Base-by-base conservation (phyloP, 35 echinoderm and acorn worm genomes). In the Lytechinus pictus region DNA sequence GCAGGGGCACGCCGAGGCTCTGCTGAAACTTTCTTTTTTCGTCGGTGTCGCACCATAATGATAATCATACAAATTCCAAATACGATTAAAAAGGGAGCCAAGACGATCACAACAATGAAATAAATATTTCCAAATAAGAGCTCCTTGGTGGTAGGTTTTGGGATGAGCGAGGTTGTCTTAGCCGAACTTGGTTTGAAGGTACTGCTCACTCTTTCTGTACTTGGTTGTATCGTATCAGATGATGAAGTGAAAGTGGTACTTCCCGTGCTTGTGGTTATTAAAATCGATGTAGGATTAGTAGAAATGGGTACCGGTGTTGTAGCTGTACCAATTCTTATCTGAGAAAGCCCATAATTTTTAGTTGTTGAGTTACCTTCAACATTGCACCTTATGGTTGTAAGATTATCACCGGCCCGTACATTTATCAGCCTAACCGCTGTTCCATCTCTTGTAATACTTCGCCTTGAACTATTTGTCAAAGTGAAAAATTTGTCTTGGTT, bases 31-130 rank as follows among this genome's bases (percentile, higher is more conserved):
- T 57, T 93, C 92, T 54, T 93, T 24, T 93, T 93, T 8, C 28
- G 13, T 54, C 92, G 52, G n/a, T 54, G 53, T 57, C 92, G 13
- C 29, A 93, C 27, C 9, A 93, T 54, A 9, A 54, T 54, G 52
- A 54, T 3, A 21, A 93, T 93, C 54, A 93, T 57, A 27, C 92
- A 93, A 54, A 93, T 93, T 27, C 53, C 27, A 54, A 93, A 27
- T n/a, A 93, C 27, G 19, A 93, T 54, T 8, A 57, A 12, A 54
- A 57, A 12, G 4, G 92, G 55, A 5, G 27, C 53, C 13, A 54
- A 10, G 27, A 57, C 52, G 9, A 57, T 93, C 14, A 21, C 19
- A 55, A 93, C 11, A 13, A 57, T 57, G 55, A 93, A 53, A 44
- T 93, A 57, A 93, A 93, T 54, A 24, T 55, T 55, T 27, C 57